A percentile compares a stretch with the other conserved stretches of the same genome.
Evolutionary conservation across 2,113 vertebrate genomes (phyloP).

Genomic region (Lethenteron camtschaticum): DNA sequence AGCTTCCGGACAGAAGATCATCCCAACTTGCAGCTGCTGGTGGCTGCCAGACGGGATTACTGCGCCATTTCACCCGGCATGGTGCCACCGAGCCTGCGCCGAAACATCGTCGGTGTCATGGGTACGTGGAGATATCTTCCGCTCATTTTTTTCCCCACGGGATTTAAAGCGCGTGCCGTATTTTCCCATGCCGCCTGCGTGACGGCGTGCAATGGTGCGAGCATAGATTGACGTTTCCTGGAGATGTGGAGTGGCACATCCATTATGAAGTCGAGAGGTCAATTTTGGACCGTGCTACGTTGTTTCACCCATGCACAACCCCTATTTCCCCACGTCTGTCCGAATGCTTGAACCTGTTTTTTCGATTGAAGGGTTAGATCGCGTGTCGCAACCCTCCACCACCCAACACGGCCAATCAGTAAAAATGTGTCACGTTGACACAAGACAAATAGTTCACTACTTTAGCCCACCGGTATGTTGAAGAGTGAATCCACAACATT

Average conservation of each 20-base stretch:
- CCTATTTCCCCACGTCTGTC: no score
- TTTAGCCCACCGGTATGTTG: no score
- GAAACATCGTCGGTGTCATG: background rate
- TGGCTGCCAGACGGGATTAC: background rate
- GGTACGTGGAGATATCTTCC: conserved; percentile 1
- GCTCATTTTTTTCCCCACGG: background rate
- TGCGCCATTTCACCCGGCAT: background rate
- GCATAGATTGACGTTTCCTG: background rate
- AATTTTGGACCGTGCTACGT: no score
- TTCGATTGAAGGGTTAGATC: no score
- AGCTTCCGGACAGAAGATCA: conserved; percentile 9
- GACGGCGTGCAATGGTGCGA: background rate
- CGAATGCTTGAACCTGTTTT: no score
- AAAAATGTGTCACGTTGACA: no score
- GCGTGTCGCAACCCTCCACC: no score
- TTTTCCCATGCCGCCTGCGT: background rate
- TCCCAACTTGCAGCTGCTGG: conserved; percentile 8
- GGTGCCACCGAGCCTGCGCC: background rate
- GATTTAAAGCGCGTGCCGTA: background rate
- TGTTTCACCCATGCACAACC: no score
- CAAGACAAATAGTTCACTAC: no score
- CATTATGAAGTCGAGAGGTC: background rate
- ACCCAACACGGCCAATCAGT: no score
- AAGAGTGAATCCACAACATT: no score
- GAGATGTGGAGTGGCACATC: background rate